Percentiles rank a stretch among this genome's conserved stretches.
Conservation (phyloP, 2,888 invertebrate genomes). For the Dryococelus australis region DNA sequence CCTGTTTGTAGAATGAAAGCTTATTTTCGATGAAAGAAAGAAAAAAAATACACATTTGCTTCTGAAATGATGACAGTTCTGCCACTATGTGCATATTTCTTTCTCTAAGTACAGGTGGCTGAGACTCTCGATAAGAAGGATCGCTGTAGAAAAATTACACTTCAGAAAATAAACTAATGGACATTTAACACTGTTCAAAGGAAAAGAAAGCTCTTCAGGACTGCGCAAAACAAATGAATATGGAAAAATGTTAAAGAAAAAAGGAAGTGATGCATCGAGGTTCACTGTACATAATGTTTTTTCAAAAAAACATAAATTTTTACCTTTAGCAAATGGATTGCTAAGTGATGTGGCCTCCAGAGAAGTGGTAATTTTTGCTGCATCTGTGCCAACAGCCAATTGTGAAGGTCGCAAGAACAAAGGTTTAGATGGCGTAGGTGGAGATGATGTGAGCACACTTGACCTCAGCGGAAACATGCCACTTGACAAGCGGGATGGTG, state of each 20-base stretch:
- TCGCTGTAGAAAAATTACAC: not conserved
- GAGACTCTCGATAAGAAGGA: not conserved
- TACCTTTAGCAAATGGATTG: conserved; percentile 43
- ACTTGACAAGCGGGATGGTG: conserved; percentile 27
- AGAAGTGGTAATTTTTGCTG: conserved; percentile 23
- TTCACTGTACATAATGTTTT: no score
- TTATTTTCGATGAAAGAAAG: no score
- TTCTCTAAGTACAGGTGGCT: not conserved
- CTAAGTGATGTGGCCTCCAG: conserved; percentile 30
- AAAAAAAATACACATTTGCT: no score
- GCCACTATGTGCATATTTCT: no score
- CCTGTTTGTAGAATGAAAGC: no score
- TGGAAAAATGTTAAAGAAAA: no score
- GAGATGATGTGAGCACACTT: not conserved
- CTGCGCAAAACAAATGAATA: no score
- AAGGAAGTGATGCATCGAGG: no score
- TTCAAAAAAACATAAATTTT: no score
- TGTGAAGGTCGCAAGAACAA: conserved; percentile 40
- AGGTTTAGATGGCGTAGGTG: conserved; percentile 33
- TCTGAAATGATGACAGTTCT: no score
- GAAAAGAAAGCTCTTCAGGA: no score
- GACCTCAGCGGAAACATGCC: conserved; percentile 6
- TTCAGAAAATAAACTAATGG: not conserved
- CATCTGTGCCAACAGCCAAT: conserved; percentile 36
- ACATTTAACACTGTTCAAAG: no score